Evolutionary conservation across 2,888 invertebrate species (phyloP), one percentile per base, ranked within the genome.

Genomic region (Trachelus troglodyta): DNA sequence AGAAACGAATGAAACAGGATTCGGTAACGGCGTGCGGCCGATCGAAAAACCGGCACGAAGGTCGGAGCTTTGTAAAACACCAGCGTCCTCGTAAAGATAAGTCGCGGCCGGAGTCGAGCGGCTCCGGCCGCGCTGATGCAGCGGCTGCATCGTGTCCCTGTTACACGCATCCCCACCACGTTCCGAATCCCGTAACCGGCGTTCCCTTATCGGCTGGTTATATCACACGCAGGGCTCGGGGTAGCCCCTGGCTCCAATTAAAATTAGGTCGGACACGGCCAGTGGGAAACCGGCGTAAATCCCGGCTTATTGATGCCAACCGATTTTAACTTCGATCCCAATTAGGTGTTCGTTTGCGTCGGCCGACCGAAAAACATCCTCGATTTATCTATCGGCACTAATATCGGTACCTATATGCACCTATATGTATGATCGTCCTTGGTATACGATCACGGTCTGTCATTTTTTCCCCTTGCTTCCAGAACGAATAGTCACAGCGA

Each of bases 1-100:
- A 56, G 56, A 56, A 56, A 56, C 56, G 56, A 56, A 23, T 6
- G 56, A 23, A 56, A 56, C 56, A 56, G 56, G 56, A 56, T 56
- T 56, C 56, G 56, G 56, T 56, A 56, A 15, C 56, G 31, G 34
- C 34, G 73, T 30, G 34, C 31, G 11, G 74, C 74, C 56, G 34
- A 69, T 34, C 71, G 71, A 23, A 34, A 33, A 71, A 71, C 71
- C 74, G 81, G 77, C 81, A 81, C 78, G 78, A 82, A 82, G 79
- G 78, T 79, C 79, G 78, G 79, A 79, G 75, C 77, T 78, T 77
- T 77, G 77, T 69, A 74, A 75, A 78, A 78, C 77, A 82, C 76
- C 80, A 76, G 77, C 75, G 79, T 82, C 74, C 81, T 84, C 83
- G 82, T 82, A 80, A 84, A 81, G 84, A 84, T 84, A 83, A 84